Evolutionary conservation across 2,113 vertebrate species (phyloP), one percentile per base, ranked within the genome.

Genomic region (Bujurquina vittata): DNA sequence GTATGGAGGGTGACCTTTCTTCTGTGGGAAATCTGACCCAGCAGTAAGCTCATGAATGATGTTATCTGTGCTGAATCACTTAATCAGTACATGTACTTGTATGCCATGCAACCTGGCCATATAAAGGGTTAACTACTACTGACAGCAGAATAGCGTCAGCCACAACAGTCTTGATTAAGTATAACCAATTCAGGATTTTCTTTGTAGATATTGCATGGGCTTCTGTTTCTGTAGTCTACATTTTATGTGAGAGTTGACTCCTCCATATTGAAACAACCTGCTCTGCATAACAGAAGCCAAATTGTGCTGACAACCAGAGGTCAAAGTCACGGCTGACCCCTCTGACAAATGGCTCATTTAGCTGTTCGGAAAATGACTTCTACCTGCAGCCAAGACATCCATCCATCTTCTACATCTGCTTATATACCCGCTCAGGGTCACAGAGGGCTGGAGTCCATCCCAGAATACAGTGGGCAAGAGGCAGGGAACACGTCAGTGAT

Each of bases 321-420:
- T 91, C 84, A 91, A 69, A 85, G 85, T 87, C 80, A 74, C 62
- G 1, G 55, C 62, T 85, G 84, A 90, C 89, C 88, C 77, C 20
- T 69, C 67, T 90, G 88, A 91, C 69, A 91, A 90, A 92, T 80
- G 91, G 84, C 84, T 86, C 77, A 88, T 87, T 89, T 89, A 60
- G 78, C 80, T 31, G 74, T 40, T 74, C 67, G 73, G 62, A 89
- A 83, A 89, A 84, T 75, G 89, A 90, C 65, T 88, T 67, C 62
- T 69, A 86, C 83, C 84, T 84, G 87, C 79, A 82, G 87, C 91
- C 90, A 81, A 89, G 77, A 80, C 84, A 77, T 37, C 67, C 91
- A 91, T 89, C 87, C 86, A 84, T 93, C 90, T 91, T 79, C 67
- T 61, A 59, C 52, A 78, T 77, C 59, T 11, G 17, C 74, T 81